These are phyloP conservation scores for Rhabdomys pumilio DNA, from an alignment of 2,797 vertebrate genomes.

Conservation along the genomic window DNA sequence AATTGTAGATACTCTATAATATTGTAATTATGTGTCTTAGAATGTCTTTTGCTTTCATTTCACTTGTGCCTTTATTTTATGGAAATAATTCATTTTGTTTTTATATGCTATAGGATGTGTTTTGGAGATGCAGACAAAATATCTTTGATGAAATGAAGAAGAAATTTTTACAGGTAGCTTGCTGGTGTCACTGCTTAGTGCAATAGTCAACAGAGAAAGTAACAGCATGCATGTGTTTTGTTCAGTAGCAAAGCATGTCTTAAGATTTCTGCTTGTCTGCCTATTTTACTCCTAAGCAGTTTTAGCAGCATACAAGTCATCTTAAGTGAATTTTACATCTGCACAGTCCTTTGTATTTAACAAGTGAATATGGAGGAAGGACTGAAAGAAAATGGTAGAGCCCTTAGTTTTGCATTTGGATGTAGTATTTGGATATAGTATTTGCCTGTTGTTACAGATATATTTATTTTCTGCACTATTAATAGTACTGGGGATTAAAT, in stretches of 20 bases:
- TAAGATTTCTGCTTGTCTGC: slow-evolving; percentile 85
- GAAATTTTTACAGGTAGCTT: slow-evolving; percentile 96
- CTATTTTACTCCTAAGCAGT: slow-evolving; percentile 62
- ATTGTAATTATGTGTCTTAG: slow-evolving; percentile 60
- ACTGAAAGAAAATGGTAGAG: slow-evolving; percentile 17
- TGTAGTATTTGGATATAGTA: slow-evolving; percentile 9
- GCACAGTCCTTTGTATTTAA: slow-evolving; percentile 45
- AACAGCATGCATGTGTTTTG: slow-evolving; percentile 87
- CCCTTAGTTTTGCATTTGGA: slow-evolving; percentile 44
- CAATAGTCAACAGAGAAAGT: slow-evolving; percentile 81
- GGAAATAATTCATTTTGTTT: slow-evolving; percentile 87
- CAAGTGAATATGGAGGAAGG: slow-evolving; percentile 3
- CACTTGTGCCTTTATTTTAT: slow-evolving; percentile 69
- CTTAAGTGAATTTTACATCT: slow-evolving; percentile 53
- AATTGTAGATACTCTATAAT: slow-evolving; percentile 10
- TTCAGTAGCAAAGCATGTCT: slow-evolving; percentile 88
- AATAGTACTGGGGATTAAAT: slow-evolving; percentile 62
- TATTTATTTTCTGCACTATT: slow-evolving; percentile 67
- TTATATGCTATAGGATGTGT: slow-evolving; percentile 93
- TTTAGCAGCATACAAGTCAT: slow-evolving; percentile 60
- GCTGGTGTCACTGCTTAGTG: slow-evolving; percentile 83
- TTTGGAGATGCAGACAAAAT: slow-evolving; percentile 99
- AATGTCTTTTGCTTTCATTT: slow-evolving; percentile 72
- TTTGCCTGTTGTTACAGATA: slow-evolving; percentile 14
- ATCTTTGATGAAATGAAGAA: slow-evolving; percentile 99